Evolutionary conservation across 2,113 vertebrate genomes (phyloP).

Genomic region (Alethe castanea): DNA sequence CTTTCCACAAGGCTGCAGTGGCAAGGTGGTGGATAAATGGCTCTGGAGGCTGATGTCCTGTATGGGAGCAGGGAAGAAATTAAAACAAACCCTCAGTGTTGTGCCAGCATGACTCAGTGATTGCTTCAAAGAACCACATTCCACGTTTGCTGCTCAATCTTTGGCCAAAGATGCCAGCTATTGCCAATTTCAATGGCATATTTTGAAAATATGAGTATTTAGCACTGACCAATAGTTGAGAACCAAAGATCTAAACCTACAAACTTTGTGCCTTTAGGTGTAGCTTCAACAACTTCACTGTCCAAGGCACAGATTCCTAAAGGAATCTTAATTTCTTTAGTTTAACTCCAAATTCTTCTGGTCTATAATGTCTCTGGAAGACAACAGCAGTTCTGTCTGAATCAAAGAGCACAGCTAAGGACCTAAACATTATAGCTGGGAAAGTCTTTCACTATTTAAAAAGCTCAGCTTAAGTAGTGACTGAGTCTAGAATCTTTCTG

Average conservation of each 20-base stretch:
- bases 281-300: neutral
- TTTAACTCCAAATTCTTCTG: neutral
- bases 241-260: neutral
- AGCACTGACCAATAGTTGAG: neutral
- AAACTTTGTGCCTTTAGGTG: fast-evolving
- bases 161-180: neutral
- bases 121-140: neutral
- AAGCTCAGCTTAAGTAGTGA: neutral
- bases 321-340: neutral
- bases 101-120: neutral
- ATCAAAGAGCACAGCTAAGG: neutral
- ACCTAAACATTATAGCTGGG: neutral
- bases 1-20: neutral
- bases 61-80: neutral
- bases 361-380: neutral
- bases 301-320: neutral
- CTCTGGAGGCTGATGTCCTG: neutral
- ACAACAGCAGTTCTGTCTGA: neutral
- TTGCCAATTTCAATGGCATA: neutral
- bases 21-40: neutral
- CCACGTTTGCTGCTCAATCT: neutral
- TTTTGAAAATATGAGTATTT: neutral
- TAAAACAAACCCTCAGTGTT: neutral
- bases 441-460: neutral
- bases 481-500: neutral